A percentile compares a stretch with the other conserved stretches of the same genome.
phyloP scores from a whole-genome alignment of 1,140 invertebrate genomes.

The Psix sp. region DNA sequence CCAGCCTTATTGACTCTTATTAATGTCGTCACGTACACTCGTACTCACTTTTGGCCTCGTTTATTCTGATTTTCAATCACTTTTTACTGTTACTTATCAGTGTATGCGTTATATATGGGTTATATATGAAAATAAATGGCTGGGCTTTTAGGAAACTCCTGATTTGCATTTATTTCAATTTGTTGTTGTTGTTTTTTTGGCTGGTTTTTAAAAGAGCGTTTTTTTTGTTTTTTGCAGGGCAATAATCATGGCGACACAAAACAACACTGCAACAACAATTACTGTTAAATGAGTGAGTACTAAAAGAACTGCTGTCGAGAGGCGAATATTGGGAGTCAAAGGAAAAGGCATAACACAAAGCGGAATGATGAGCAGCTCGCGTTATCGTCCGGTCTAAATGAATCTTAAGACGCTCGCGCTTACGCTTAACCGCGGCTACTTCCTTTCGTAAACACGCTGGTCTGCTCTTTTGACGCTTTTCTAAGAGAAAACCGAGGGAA shows the following conservation, averaged over 20 bases:
- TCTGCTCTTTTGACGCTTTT: conserved; percentile 48
- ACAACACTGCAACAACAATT: background rate
- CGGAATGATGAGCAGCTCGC: conserved; percentile 9
- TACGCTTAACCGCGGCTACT: conserved; percentile 39
- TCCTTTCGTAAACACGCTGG: conserved; percentile 49
- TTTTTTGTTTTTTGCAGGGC: too few species aligned
- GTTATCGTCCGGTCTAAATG: conserved; percentile 51
- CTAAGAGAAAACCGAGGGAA: conserved; percentile 5
- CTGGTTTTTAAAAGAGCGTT: too few species aligned
- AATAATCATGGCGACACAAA: too few species aligned
- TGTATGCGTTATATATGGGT: too few species aligned
- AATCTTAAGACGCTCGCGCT: conserved; percentile 41
- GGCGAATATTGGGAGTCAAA: conserved; percentile 13
- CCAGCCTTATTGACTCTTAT: too few species aligned
- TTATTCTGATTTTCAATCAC: too few species aligned
- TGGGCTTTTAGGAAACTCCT: too few species aligned
- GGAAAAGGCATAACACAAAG: conserved; percentile 6
- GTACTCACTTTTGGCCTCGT: too few species aligned
- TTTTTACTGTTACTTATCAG: too few species aligned
- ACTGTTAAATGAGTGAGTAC: conserved; percentile 30
- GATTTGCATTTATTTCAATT: background rate
- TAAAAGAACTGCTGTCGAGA: conserved; percentile 1
- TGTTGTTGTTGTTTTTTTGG: background rate
- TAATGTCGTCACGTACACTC: too few species aligned
- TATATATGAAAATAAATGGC: too few species aligned